Base-by-base conservation (phyloP, 2,797 vertebrate species). In the Leontocebus nigricollis region DNA sequence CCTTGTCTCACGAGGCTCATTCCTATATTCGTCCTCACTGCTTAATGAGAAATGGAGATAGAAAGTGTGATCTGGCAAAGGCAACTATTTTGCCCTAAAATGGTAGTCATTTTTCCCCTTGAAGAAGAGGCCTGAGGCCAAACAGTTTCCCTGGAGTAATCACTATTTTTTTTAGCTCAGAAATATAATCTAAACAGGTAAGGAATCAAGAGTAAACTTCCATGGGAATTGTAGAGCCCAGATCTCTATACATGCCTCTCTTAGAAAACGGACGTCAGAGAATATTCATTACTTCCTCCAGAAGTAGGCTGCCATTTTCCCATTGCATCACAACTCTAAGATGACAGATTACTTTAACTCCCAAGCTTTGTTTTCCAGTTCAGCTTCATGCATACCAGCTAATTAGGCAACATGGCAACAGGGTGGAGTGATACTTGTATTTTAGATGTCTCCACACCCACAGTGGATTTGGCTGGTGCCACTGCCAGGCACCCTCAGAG, bases 401-500 rank as follows among this genome's bases (percentile, higher is more conserved):
- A 97, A 97, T 98, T 98, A 97, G 85, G 92, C 59, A 89, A 96
- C 90, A 80, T 0, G 87, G 96, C 97, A 96, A 55, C 93, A 97
- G 98, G 97, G 97, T 97, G 98, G 98, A 81, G 96, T 15, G 96
- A 97, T 97, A 97, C 97, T 97, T 87, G 59, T 61, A 55, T 80
- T 88, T 77, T 94, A 50, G 88, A 55, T 90, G 83, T 93, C 86
- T 96, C 96, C 97, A 97, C 98, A 95, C 98, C 98, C 97, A 98
- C 79, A 13, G 7, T 44, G 85, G 85, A 96, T 93, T 97, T 98
- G 97, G 90, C 97, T 33, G 33, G 55, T 96, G 94, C 96, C 59
- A 0, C 20, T 33, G 52, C 75, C 52, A 96, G 72, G 79, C 89
- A 79, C 76, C 50, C 94, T 95, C 96, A 88, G 83, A 93, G 61